These are phyloP conservation scores for Heliconius nattereri DNA, from an alignment of 1,140 invertebrate species.

Conservation along the genomic window DNA sequence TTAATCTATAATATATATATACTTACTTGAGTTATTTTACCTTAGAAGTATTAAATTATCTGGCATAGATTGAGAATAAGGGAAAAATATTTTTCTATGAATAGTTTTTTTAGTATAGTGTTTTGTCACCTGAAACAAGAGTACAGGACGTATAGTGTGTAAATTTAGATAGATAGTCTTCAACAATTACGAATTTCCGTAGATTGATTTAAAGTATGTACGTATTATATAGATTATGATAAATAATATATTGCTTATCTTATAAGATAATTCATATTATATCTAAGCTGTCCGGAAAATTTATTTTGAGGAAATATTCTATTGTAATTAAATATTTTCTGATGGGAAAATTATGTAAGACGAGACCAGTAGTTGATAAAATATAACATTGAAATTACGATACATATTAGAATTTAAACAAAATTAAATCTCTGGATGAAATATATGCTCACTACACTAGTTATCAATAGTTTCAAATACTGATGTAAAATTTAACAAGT, in stretches of 20 bases:
- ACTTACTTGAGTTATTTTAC: neutral
- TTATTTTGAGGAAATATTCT: conserved; percentile 4
- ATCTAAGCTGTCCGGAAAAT: neutral
- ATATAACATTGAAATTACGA: neutral
- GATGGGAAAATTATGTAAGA: neutral
- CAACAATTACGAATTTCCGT: conserved; percentile 10
- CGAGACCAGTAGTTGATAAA: neutral
- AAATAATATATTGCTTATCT: neutral
- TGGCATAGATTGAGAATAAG: conserved; percentile 32
- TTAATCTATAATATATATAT: neutral
- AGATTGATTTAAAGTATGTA: neutral
- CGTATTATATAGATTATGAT: neutral
- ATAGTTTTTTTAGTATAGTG: conserved; percentile 38
- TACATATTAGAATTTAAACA: neutral
- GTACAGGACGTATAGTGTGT: conserved; percentile 26
- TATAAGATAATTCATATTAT: neutral
- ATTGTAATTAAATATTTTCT: neutral
- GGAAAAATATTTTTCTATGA: conserved; percentile 46
- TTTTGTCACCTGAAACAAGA: conserved; percentile 32
- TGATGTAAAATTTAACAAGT: neutral
- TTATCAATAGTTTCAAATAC: neutral
- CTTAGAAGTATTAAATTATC: conserved; percentile 20
- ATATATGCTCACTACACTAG: neutral
- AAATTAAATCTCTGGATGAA: neutral
- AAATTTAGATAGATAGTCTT: conserved; percentile 10